Base-by-base conservation (phyloP, 2,888 invertebrate species). In the Julus scanicus region DNA sequence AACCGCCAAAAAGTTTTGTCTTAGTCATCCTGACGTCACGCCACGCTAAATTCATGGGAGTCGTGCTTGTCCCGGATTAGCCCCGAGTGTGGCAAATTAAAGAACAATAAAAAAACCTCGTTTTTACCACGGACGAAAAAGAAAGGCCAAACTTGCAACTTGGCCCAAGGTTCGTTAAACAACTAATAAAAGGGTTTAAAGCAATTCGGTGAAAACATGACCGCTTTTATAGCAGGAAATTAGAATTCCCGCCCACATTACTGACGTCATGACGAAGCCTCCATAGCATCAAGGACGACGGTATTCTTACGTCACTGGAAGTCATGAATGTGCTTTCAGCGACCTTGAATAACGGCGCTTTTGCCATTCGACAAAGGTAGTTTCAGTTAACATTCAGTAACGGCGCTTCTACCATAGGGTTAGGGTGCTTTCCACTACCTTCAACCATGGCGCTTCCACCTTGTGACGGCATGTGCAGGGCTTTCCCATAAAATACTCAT, bases 51-150 rank as follows among this genome's bases (percentile, higher is more conserved):
- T 53, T 53, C 13, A 53, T 53, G 53, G 53, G 2, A 13, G 63
- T 71, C 71, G 71, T 71, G 71, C 71, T 44, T n/a, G 71, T 71
- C 71, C 71, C 71, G 71, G 71, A 71, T 71, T 71, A 71, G 71
- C 71, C 71, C 71, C 71, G 71, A 71, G 71, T 71, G 71, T 20
- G 8, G 2, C 71, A 9, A 71, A 71, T 71, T 29, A n/a, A 9
- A 8, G 71, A 71, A 29, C 29, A 71, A 71, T 71, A 71, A 71
- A 71, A 71, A 71, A 71, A 71, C 57, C 53, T 53, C 53, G n/a
- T n/a, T n/a, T n/a, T n/a, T n/a, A n/a, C n/a, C 2, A 53, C 53
- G 2, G 11, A 6, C n/a, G n/a, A 63, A 13, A 63, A 63, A 63
- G n/a, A n/a, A n/a, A n/a, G 4, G n/a, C 63, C n/a, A 48, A n/a